Evolutionary conservation across 2,797 vertebrate genomes (phyloP), one percentile per base, ranked within the genome.

Genomic region (Myripristis murdjan): DNA sequence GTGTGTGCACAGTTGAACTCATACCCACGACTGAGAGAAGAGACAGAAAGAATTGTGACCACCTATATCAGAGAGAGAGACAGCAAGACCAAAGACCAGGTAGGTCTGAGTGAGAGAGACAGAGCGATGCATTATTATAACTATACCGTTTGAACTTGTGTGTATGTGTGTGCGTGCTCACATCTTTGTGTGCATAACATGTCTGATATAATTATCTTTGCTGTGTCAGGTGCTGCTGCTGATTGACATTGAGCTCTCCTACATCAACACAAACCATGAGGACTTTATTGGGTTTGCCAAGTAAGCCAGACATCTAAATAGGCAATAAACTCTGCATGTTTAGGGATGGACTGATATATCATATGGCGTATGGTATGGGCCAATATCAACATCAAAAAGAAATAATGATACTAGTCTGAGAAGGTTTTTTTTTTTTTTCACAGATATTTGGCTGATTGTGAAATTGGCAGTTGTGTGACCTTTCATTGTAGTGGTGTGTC

Each of bases 201-300:
- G n/a, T n/a, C 9, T 37, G 4, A n/a, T 62, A 63, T 9, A 24
- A 15, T 26, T 63, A 15, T 58, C 75, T 65, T 68, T 11, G 12
- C 51, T 55, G 20, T 63, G 22, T 55, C 80, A 98, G 97, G 96
- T 98, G 64, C 95, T 98, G 64, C 93, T 99, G 69, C 87, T 98
- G 79, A 99, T 99, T 4, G 97, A 99, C 89, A 98, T 99, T 0
- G 97, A 99, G 86, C 95, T 98, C 35, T 98, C 97, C 3, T 99
- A 99, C 93, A 99, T 99, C 92, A 99, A 99, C 93, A 99, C 97
- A 0, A 98, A 99, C 87, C 97, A 99, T 0, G 97, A 99, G 66
- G 97, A 99, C 90, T 99, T 99, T 92, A 99, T 99, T 14, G 97
- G 97, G 24, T 99, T 99, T 64, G 97, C 97, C 5, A 5, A 2